These are phyloP conservation scores for Conistra vaccinii DNA, from an alignment of 2,888 invertebrate species.

Conservation along the genomic window DNA sequence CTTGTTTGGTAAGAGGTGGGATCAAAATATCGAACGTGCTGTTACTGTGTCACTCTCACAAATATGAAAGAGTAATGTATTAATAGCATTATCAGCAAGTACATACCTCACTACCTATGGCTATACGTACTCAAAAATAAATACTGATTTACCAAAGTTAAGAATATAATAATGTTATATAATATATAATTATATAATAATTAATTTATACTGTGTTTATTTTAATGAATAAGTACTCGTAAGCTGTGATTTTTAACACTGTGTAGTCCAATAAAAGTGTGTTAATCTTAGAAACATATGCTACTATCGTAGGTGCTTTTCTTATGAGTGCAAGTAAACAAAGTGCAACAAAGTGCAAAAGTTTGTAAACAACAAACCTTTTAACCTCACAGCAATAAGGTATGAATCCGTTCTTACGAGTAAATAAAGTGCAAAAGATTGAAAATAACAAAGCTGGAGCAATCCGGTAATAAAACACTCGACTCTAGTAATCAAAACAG, in stretches of 20 bases:
- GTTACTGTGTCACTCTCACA: conserved; percentile 8
- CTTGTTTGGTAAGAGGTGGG: background rate
- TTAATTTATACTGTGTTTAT: no score
- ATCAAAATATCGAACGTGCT: conserved; percentile 9
- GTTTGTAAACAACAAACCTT: background rate
- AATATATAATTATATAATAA: no score
- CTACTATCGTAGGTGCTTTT: background rate
- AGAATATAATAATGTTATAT: no score
- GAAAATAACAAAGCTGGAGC: conserved; percentile 13
- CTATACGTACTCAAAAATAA: background rate
- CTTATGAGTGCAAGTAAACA: background rate
- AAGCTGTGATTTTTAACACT: background rate
- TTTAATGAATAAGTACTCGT: background rate
- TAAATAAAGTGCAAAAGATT: conserved; percentile 19
- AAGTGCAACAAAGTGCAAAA: background rate
- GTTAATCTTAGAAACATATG: background rate
- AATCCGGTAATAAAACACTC: conserved; percentile 4
- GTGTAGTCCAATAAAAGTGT: background rate
- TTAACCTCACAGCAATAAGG: background rate
- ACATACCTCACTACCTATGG: background rate
- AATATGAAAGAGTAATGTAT: conserved; percentile 6
- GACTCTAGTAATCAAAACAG: background rate
- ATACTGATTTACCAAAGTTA: conserved; percentile 4
- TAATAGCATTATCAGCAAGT: conserved; percentile 23
- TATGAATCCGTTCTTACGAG: no score